Conservation (phyloP, 2,113 vertebrate genomes). For the Atractosteus spatula region DNA sequence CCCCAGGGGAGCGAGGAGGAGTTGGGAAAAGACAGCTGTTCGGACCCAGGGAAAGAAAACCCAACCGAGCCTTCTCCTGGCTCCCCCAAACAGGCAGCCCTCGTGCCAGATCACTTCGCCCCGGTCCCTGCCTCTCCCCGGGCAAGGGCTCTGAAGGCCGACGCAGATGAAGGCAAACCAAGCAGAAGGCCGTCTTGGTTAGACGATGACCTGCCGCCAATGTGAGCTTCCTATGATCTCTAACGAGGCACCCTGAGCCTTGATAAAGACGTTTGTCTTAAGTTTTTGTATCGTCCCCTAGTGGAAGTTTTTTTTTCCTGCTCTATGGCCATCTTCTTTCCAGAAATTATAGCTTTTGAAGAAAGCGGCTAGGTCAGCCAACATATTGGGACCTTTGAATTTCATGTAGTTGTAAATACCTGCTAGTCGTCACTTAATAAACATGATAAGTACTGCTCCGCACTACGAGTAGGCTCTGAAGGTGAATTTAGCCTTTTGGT, state of each 20-base stretch:
- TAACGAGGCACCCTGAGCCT: background rate
- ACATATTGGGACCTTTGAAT: no score
- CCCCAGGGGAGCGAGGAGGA: constrained; percentile 37
- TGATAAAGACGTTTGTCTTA: background rate
- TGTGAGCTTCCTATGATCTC: constrained; percentile 55
- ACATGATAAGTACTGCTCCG: no score
- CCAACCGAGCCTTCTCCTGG: constrained; percentile 50
- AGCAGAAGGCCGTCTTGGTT: constrained; percentile 54
- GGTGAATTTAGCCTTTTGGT: no score
- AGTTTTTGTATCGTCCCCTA: no score
- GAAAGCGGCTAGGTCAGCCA: no score
- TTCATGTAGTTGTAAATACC: no score
- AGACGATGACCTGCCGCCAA: constrained; percentile 57
- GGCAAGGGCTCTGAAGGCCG: constrained; percentile 43
- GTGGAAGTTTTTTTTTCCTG: background rate
- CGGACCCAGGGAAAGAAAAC: constrained; percentile 57
- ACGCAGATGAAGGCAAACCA: constrained; percentile 43
- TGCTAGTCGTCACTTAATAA: no score
- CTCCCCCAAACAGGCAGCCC: constrained; percentile 49
- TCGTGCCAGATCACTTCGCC: constrained; percentile 60
- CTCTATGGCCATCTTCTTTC: no score
- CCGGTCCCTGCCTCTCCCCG: constrained; percentile 64
- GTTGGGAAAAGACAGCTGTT: constrained; percentile 41
- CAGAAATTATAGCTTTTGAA: no score
- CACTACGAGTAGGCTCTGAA: no score